Base-by-base conservation (phyloP, 2,113 vertebrate genomes). In the Lethenteron reissneri region DNA sequence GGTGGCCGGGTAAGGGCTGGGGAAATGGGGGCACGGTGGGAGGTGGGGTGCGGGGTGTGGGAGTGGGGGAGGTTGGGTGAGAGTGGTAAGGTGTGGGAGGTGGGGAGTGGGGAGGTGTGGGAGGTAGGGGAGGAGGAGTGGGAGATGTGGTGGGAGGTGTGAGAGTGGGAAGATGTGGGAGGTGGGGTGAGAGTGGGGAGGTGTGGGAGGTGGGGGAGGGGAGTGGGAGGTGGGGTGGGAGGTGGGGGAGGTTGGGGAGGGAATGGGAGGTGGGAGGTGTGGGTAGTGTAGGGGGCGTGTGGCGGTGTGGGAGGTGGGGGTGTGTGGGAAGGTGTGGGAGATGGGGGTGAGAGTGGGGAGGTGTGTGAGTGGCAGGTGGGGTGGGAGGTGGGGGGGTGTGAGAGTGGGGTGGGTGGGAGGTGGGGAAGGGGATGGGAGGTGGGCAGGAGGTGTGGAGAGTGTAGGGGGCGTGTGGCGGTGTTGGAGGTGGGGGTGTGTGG, bases 281-380 rank as follows among this genome's bases (percentile, higher is more conserved):
- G 12, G 72, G 74, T 74, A 75, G 69, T 56, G 62, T 3, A 68
- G 77, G 62, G 62, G 74, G 73, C 69, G 71, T 57, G 73, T 25
- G 57, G 70, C 72, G 41, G 70, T 62, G 70, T 64, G 70, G 60
- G 70, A 72, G 72, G 74, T 73, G 12, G 58, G 58, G 21, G 41
- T 17, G 68, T 41, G 12, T 17, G 7, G 19, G 57, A 58, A 25
- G 25, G 4, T 25, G 25, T 25, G 25, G 25, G 25, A 25, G 72
- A 71, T 75, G 71, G 74, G 70, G 74, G 73, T 21, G 21, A 21
- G 21, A 21, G 21, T 21, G 21, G 17, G 17, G 17, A 19, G 73
- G 73, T 74, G 71, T 70, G 72, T 71, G 58, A 57, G 72, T 57
- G 56, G 74, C 3, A 21, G 58, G 60, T 14, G 60, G 60, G 59